phyloP scores from a whole-genome alignment of 2,113 vertebrate species.

The Chaetops frenatus region DNA sequence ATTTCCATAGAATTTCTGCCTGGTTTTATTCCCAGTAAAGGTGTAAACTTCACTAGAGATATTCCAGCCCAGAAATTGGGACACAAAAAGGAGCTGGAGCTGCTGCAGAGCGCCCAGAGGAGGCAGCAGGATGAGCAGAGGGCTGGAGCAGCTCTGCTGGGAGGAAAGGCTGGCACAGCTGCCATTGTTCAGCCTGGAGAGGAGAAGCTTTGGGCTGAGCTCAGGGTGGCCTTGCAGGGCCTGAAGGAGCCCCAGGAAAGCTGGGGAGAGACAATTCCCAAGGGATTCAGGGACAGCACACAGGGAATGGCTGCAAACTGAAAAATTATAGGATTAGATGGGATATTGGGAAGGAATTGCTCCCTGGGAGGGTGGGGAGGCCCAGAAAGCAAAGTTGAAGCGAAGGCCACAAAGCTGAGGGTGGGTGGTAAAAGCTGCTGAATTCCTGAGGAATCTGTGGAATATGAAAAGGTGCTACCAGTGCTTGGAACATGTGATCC shows the following conservation, averaged over 20 bases:
- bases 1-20: not conserved
- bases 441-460: not conserved
- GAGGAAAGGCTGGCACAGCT: too few species aligned
- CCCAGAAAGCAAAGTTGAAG: not conserved
- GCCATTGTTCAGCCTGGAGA: too few species aligned
- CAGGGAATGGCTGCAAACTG: not conserved
- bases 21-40: not conserved
- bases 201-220: too few species aligned
- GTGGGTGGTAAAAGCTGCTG: not conserved
- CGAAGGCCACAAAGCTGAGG: not conserved
- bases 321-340: not conserved
- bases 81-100: not conserved
- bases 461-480: not conserved
- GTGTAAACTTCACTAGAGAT: not conserved
- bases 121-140: too few species aligned
- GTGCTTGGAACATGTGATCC: not conserved
- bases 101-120: too few species aligned
- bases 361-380: not conserved
- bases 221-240: too few species aligned
- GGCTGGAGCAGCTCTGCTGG: too few species aligned
- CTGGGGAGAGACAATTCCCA: too few species aligned
- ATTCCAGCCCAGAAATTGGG: not conserved
- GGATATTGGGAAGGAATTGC: not conserved
- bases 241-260: too few species aligned
- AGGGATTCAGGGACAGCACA: not conserved